phyloP scores from a whole-genome alignment of 2,888 invertebrate species.

The Nezara viridula region DNA sequence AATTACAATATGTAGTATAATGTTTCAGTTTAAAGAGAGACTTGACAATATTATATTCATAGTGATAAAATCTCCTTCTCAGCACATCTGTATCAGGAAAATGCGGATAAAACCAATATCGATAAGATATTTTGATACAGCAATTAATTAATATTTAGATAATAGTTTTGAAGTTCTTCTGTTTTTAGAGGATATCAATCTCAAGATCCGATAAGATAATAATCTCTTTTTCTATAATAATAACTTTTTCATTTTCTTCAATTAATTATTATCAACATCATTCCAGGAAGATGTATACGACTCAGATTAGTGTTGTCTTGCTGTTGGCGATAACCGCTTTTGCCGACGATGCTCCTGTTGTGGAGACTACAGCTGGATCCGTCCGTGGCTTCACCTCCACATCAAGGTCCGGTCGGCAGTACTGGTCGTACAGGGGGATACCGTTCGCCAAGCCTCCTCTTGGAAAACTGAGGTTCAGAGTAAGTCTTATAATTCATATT shows the following conservation, averaged over 20 bases:
- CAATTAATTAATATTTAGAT: neutral
- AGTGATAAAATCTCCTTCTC: too few species aligned
- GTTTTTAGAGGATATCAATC: neutral
- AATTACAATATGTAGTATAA: too few species aligned
- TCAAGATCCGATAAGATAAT: neutral
- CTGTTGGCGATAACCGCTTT: neutral
- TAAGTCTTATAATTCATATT: neutral
- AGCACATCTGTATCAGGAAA: neutral
- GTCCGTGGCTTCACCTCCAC: constrained; percentile 53
- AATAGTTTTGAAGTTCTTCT: neutral
- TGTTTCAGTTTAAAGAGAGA: too few species aligned
- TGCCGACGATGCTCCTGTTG: constrained; percentile 31
- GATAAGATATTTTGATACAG: neutral
- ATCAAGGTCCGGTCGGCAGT: constrained; percentile 52
- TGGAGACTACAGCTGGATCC: constrained; percentile 50
- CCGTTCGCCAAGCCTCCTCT: constrained; percentile 57
- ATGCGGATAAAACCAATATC: neutral
- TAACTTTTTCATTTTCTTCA: neutral
- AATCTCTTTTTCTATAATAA: too few species aligned
- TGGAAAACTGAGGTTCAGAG: constrained; percentile 8
- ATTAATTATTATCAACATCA: neutral
- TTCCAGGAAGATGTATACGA: neutral
- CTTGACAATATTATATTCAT: too few species aligned
- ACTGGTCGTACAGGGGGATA: constrained; percentile 57
- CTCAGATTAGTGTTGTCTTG: neutral